These are phyloP conservation scores for Anser cygnoides DNA, from an alignment of 2,113 vertebrate species.

Conservation along the genomic window DNA sequence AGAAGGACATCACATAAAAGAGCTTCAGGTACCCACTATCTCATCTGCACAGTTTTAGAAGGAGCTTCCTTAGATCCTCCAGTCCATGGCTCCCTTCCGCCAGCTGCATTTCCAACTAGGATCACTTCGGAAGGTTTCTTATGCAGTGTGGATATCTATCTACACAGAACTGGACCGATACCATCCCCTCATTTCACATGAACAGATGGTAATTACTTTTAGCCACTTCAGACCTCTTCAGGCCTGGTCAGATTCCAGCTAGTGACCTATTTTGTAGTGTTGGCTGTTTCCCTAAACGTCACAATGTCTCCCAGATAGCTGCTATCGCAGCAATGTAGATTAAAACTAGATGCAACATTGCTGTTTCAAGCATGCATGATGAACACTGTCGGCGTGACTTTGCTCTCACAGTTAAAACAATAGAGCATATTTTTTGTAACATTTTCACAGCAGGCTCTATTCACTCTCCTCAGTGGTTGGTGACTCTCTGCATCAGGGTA, in stretches of 20 bases:
- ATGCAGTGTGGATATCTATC: not conserved
- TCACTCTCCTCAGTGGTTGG: not conserved
- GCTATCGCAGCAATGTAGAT: not conserved
- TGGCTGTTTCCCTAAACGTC: not conserved
- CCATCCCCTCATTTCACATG: slow-evolving; percentile 22
- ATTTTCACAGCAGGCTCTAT: not conserved
- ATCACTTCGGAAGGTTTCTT: not conserved
- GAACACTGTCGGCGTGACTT: not conserved
- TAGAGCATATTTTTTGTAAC: not conserved
- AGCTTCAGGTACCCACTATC: not conserved
- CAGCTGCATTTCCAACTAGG: not conserved
- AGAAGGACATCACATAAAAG: not conserved
- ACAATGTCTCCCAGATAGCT: not conserved
- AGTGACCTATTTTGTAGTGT: slow-evolving; percentile 26
- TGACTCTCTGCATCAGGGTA: not conserved
- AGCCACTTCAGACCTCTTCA: slow-evolving; percentile 43
- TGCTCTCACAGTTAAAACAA: not conserved
- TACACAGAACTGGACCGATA: not conserved
- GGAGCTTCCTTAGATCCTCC: not conserved
- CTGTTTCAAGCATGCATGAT: rapidly evolving
- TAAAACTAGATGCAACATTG: not conserved
- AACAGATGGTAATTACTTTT: slow-evolving; percentile 66
- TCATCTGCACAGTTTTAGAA: not conserved
- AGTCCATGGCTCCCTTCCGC: not conserved
- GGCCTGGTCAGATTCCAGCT: slow-evolving; percentile 46